phyloP scores from a whole-genome alignment of 1,140 invertebrate species.

The Neodiprion pinetum region DNA sequence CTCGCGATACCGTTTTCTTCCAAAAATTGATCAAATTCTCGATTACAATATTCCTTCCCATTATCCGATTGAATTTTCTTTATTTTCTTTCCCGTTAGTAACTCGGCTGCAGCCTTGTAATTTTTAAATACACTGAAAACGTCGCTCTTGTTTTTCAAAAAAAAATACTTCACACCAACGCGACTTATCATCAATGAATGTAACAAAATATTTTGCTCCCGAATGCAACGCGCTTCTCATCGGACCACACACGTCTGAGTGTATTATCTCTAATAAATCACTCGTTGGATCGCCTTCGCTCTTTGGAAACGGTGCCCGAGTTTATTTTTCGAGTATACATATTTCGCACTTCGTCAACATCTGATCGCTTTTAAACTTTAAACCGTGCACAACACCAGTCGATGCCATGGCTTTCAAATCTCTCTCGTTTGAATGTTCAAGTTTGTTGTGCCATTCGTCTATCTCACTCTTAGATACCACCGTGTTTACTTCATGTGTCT shows the following conservation, averaged over 20 bases:
- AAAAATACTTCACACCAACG: slow-evolving; percentile 36
- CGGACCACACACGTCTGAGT: slow-evolving; percentile 51
- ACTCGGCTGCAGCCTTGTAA: slow-evolving; percentile 36
- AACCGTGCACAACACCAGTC: neutral
- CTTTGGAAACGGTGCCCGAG: slow-evolving; percentile 12
- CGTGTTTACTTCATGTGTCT: neutral
- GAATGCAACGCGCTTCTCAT: slow-evolving; percentile 33
- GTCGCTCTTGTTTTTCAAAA: slow-evolving; percentile 40
- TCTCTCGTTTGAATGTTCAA: slow-evolving; percentile 24
- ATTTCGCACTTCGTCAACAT: slow-evolving; percentile 8
- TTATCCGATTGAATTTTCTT: slow-evolving; percentile 42
- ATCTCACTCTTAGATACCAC: neutral
- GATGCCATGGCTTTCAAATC: slow-evolving; percentile 17
- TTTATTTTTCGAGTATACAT: slow-evolving; percentile 17
- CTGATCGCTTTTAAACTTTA: neutral
- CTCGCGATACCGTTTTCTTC: slow-evolving; percentile 27
- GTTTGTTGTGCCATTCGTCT: slow-evolving; percentile 24
- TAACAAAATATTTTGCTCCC: slow-evolving; percentile 35
- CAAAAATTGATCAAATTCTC: slow-evolving; percentile 36
- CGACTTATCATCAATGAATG: slow-evolving; percentile 40
- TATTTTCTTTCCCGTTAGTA: slow-evolving; percentile 35
- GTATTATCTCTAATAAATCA: slow-evolving; percentile 39
- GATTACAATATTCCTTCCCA: slow-evolving; percentile 45
- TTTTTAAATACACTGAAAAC: slow-evolving; percentile 34
- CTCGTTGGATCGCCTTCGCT: neutral